These are phyloP conservation scores for Seira musarum DNA, from an alignment of 2,888 invertebrate species.

Conservation along the genomic window DNA sequence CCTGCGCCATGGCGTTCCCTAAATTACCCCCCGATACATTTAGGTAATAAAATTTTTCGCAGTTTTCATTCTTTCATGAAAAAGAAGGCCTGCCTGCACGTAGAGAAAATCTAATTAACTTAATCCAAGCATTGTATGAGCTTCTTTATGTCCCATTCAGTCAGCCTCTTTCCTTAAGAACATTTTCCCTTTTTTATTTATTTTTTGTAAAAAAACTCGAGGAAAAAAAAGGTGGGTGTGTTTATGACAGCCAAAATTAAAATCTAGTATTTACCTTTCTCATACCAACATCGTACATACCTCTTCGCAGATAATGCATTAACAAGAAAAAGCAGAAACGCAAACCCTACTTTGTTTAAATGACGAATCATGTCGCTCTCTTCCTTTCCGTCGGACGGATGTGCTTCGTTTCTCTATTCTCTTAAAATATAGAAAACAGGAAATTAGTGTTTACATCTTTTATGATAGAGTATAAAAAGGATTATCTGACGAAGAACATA, in stretches of 20 bases:
- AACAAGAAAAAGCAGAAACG: too few relatives aligned
- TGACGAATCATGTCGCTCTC: constrained; percentile 15
- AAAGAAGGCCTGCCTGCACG: too few relatives aligned
- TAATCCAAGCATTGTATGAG: constrained; percentile 21
- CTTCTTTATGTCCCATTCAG: constrained; percentile 18
- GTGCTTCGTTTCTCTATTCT: neutral
- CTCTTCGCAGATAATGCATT: too few relatives aligned
- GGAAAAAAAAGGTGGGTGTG: constrained; percentile 18
- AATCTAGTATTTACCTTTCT: constrained; percentile 24
- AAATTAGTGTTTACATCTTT: constrained; percentile 24
- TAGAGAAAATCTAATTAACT: constrained; percentile 57
- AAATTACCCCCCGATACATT: too few relatives aligned
- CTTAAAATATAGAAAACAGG: constrained; percentile 8
- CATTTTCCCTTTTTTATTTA: neutral
- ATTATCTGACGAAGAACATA: too few relatives aligned
- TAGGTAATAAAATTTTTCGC: too few relatives aligned
- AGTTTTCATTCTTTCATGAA: too few relatives aligned
- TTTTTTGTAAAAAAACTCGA: too few relatives aligned
- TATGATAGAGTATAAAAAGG: too few relatives aligned
- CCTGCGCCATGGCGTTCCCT: too few relatives aligned
- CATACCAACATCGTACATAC: too few relatives aligned
- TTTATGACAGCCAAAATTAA: constrained; percentile 22
- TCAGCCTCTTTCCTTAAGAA: constrained; percentile 5
- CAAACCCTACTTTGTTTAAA: neutral
- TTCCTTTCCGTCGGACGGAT: neutral